Conservation (phyloP, 2,113 vertebrate species). For the Propithecus coquereli region DNA sequence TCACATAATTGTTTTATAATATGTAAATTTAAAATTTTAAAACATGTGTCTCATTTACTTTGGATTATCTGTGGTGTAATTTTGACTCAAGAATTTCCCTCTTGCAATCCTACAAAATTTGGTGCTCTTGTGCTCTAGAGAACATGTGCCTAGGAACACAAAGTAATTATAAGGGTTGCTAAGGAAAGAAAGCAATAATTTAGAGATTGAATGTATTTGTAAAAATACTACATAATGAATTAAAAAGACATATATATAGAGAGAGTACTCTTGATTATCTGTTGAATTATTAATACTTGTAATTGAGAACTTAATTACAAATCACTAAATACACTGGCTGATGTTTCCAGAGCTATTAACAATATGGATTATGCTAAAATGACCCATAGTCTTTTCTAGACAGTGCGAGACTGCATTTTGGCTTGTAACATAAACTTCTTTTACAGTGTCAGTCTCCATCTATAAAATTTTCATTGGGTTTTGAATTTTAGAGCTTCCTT, state of each 20-base stretch:
- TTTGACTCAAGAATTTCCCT: neutral
- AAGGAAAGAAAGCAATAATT: neutral
- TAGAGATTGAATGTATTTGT: neutral
- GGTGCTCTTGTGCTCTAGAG: neutral
- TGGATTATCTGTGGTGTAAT: neutral
- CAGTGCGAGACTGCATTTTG: neutral
- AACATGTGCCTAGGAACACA: neutral
- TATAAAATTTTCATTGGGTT: neutral
- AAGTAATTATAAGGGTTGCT: neutral
- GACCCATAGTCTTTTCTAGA: neutral
- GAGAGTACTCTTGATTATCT: neutral
- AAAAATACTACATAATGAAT: neutral
- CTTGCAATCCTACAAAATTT: neutral
- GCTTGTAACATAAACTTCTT: neutral
- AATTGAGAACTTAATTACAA: conserved; percentile 11
- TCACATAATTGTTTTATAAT: neutral
- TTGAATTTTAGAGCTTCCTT: neutral
- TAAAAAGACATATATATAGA: neutral
- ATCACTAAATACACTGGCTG: neutral
- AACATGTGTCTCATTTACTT: neutral
- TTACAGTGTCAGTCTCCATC: neutral
- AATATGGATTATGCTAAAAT: neutral
- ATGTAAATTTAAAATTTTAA: neutral
- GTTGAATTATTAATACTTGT: conserved; percentile 34
- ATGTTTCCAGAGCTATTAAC: neutral